Base-by-base conservation (phyloP, 1,140 invertebrate genomes). In the Hycleus cichorii region DNA sequence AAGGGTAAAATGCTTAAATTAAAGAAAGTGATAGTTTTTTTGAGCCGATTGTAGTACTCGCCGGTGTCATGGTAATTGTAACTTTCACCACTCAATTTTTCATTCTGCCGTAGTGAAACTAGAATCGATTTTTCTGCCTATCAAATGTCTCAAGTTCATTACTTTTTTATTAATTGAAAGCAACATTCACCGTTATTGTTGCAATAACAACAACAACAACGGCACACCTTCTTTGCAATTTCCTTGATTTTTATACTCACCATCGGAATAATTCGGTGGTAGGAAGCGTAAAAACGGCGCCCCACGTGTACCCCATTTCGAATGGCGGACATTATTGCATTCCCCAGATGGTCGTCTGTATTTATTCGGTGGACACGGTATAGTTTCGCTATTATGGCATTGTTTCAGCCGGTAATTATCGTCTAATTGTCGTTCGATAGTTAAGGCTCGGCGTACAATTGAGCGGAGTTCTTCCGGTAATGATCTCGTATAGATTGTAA, bases 291-390 rank as follows among this genome's bases (percentile, higher is more conserved):
- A 75, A 70, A 95, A 93, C 4, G 91, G 81, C 47, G 88, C 88
- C 24, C 90, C 88, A 26, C 91, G 81, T 50, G 87, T 83, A 3
- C 95, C 96, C 91, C 92, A 94, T 9, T 84, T 81, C 4, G 93
- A 84, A 72, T 95, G 86, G 39, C 90, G 80, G 0, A 97, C 85
- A 74, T 98, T 98, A 75, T 98, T 98, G 73, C 96, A 98, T 69
- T 90, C 86, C 0, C 93, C 96, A 42, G 87, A 90, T 10, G 86
- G 84, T 26, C 88, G 88, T 46, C 95, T 79, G 72, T 85, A 91
- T 66, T 86, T 87, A 74, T 82, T 87, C 3, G 87, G 86, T 2
- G 86, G 87, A 69, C 88, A 90, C 6, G 61, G 49, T 4, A 42
- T 51, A 6, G 53, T 47, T 1, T 66, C 58, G 39, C 49, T 44